A percentile compares a stretch with the other conserved stretches of the same genome.
phyloP scores from a whole-genome alignment of 2,113 vertebrate genomes.

The Rhinopithecus roxellana region DNA sequence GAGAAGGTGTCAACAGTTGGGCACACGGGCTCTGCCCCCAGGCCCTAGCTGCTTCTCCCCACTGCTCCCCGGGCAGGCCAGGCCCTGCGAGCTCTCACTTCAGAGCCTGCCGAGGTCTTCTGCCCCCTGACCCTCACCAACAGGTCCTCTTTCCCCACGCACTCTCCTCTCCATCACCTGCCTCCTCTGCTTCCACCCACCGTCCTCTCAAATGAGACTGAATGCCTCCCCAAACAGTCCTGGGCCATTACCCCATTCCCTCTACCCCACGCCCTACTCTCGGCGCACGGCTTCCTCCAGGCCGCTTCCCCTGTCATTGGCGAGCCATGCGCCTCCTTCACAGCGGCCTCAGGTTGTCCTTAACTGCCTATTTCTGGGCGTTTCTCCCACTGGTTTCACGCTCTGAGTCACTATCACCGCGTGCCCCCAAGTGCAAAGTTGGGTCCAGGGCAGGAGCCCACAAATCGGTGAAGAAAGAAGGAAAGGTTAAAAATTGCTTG shows the following conservation, averaged over 20 bases:
- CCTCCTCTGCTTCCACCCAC: neutral
- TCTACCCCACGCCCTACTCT: neutral
- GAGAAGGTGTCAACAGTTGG: neutral
- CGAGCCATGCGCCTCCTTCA: neutral
- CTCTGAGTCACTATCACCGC: neutral
- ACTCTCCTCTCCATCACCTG: neutral
- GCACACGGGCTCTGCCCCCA: too few relatives aligned
- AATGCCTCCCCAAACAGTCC: neutral
- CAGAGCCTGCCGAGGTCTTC: neutral
- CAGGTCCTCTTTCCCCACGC: neutral
- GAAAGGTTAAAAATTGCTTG: neutral
- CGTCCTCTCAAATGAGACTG: neutral
- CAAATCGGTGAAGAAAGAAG: neutral
- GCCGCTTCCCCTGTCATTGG: neutral
- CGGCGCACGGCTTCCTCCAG: neutral
- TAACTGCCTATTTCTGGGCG: neutral
- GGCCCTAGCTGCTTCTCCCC: neutral
- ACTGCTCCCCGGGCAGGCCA: neutral
- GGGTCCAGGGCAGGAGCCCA: neutral
- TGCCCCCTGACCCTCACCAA: neutral
- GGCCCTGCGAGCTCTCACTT: neutral
- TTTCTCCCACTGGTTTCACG: neutral
- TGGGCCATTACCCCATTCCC: neutral
- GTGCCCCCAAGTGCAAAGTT: neutral
- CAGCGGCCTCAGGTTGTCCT: neutral